These are phyloP conservation scores for Torymus auratus DNA, from an alignment of 2,888 invertebrate genomes.

Conservation along the genomic window DNA sequence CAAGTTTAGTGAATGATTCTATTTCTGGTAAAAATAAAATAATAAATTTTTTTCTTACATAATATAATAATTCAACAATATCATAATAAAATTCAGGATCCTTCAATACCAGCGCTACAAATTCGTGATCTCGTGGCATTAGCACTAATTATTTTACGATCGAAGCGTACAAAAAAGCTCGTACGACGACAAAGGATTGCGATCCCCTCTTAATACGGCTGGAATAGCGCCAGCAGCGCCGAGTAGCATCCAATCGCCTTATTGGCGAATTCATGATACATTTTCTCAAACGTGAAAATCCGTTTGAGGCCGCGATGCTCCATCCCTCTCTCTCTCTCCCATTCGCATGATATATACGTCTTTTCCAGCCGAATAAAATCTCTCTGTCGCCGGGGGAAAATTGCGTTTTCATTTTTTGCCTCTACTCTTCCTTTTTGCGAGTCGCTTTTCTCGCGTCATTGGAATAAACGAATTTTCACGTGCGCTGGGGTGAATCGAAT, in stretches of 20 bases:
- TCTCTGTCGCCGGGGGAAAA: background rate
- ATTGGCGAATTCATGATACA: slow-evolving; percentile 21
- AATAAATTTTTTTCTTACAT: too few relatives aligned
- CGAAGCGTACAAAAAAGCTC: background rate
- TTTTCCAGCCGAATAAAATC: slow-evolving; percentile 20
- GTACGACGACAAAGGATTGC: background rate
- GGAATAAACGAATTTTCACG: background rate
- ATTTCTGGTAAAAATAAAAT: too few relatives aligned
- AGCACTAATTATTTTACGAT: background rate
- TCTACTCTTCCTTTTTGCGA: background rate
- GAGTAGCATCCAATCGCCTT: slow-evolving; percentile 19
- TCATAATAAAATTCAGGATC: too few relatives aligned
- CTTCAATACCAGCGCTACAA: too few relatives aligned
- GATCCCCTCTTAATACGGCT: background rate
- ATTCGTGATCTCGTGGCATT: too few relatives aligned
- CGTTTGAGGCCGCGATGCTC: background rate
- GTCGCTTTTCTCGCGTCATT: background rate
- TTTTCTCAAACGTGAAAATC: slow-evolving; percentile 20
- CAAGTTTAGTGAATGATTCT: too few relatives aligned
- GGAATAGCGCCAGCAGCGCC: slow-evolving; percentile 4
- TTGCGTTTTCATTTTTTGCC: slow-evolving; percentile 8
- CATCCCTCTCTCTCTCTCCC: background rate
- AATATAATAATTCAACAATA: too few relatives aligned
- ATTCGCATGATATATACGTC: background rate
- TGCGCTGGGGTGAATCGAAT: background rate